These are phyloP conservation scores for Machaerirhynchus nigripectus DNA, from an alignment of 2,113 vertebrate species.

Conservation along the genomic window DNA sequence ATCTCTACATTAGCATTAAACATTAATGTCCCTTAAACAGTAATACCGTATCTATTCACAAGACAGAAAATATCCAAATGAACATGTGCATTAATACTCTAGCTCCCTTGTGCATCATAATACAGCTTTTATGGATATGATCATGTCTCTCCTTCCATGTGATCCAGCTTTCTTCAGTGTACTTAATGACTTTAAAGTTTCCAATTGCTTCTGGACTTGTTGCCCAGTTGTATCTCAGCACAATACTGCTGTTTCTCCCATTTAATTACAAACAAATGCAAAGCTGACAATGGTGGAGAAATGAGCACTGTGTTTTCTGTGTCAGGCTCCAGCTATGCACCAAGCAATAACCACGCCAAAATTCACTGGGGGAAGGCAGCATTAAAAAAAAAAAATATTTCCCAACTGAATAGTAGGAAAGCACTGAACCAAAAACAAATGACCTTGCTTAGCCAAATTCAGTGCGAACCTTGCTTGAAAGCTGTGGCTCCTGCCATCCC, in stretches of 20 bases:
- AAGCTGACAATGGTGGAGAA: slow-evolving; percentile 15
- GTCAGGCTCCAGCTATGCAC: slow-evolving; percentile 34
- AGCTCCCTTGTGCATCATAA: not conserved
- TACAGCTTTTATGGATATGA: not conserved
- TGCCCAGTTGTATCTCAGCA: slow-evolving; percentile 29
- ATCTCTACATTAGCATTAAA: not conserved
- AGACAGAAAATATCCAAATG: not conserved
- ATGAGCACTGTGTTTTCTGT: not conserved
- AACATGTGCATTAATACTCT: not conserved
- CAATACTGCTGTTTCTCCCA: slow-evolving; percentile 29
- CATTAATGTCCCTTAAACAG: not conserved
- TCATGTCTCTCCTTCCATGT: not conserved
- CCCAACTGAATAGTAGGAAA: slow-evolving; percentile 13
- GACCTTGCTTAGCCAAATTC: slow-evolving; percentile 2
- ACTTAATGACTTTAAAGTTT: slow-evolving; percentile 47
- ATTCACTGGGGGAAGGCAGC: not conserved
- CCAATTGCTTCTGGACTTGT: slow-evolving; percentile 28
- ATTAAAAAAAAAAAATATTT: not conserved
- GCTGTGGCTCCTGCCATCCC: not conserved
- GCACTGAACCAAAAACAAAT: not conserved
- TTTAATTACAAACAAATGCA: slow-evolving; percentile 55
- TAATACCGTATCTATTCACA: not conserved
- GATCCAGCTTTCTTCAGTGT: not conserved
- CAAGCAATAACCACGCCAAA: not conserved
- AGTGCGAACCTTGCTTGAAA: not conserved